Evolutionary conservation across 1,140 invertebrate species (phyloP).

Genomic region (Brachionus calyciflorus): DNA sequence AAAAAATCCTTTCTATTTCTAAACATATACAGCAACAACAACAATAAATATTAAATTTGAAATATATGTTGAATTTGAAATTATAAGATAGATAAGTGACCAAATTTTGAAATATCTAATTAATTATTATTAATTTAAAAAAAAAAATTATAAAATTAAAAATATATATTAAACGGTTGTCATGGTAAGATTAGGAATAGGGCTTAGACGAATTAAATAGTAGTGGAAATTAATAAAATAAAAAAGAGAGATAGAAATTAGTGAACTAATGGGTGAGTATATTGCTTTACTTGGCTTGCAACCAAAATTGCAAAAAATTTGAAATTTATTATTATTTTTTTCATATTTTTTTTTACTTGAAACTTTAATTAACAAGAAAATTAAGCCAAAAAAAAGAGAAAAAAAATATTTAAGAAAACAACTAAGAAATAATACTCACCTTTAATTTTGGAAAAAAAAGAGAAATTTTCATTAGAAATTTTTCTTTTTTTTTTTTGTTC

Average conservation of each 20-base stretch:
- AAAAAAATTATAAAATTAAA: neutral
- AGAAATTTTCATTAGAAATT: neutral
- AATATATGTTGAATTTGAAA: conserved; percentile 36
- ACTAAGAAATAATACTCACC: neutral
- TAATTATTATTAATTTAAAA: neutral
- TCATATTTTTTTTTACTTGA: neutral
- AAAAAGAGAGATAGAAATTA: no score
- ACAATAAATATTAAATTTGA: no score
- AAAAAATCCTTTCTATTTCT: neutral
- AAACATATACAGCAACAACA: conserved; percentile 36
- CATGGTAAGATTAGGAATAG: conserved; percentile 31
- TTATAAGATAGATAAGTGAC: conserved; percentile 22
- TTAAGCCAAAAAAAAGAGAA: no score
- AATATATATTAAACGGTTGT: neutral
- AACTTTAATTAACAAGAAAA: conserved; percentile 9
- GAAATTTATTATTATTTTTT: neutral
- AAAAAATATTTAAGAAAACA: no score
- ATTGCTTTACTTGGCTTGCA: conserved; percentile 12
- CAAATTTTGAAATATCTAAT: conserved; percentile 1
- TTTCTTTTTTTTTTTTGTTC: neutral
- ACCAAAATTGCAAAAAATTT: conserved; percentile 4
- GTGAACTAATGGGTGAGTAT: no score
- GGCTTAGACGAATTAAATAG: neutral
- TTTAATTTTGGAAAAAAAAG: neutral
- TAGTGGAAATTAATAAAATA: neutral